Evolutionary conservation across 1,140 invertebrate species (phyloP).

Genomic region (Magallana angulata): DNA sequence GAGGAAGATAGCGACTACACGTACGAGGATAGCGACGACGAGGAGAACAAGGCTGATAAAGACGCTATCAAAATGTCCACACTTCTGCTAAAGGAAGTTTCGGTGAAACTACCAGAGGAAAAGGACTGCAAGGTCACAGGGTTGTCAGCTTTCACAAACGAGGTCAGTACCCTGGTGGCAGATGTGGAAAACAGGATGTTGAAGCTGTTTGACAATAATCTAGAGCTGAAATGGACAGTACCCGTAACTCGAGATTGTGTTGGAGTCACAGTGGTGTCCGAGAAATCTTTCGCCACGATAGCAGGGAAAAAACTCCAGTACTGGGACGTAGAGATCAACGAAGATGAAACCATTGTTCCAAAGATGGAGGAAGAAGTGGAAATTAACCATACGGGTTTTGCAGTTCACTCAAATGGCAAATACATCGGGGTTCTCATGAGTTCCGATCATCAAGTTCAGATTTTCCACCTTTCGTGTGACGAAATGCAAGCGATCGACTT

Average conservation of each 20-base stretch:
- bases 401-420: slow-evolving; percentile 26
- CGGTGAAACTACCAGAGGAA: slow-evolving; percentile 12
- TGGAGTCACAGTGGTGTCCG: slow-evolving; percentile 1
- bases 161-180: neutral
- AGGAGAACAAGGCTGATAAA: neutral
- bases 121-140: slow-evolving; percentile 19
- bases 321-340: neutral
- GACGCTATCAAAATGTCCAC: slow-evolving; percentile 19
- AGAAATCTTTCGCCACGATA: slow-evolving; percentile 33
- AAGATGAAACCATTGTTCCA: neutral
- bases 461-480: neutral
- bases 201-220: slow-evolving; percentile 29
- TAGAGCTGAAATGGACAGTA: neutral
- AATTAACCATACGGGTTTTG: slow-evolving; percentile 1
- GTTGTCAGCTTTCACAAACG: slow-evolving; percentile 24
- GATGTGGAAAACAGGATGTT: slow-evolving; percentile 28
- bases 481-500: slow-evolving; percentile 14
- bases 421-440: slow-evolving; percentile 25
- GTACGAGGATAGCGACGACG: slow-evolving; percentile 13
- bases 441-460: slow-evolving; percentile 16
- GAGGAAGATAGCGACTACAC: neutral
- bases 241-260: neutral
- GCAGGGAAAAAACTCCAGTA: slow-evolving; percentile 4
- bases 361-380: slow-evolving; percentile 28
- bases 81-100: slow-evolving; percentile 7